A percentile compares a stretch with the other conserved stretches of the same genome.
Conservation (phyloP, 2,797 vertebrate genomes). For the Sarcoramphus papa region DNA sequence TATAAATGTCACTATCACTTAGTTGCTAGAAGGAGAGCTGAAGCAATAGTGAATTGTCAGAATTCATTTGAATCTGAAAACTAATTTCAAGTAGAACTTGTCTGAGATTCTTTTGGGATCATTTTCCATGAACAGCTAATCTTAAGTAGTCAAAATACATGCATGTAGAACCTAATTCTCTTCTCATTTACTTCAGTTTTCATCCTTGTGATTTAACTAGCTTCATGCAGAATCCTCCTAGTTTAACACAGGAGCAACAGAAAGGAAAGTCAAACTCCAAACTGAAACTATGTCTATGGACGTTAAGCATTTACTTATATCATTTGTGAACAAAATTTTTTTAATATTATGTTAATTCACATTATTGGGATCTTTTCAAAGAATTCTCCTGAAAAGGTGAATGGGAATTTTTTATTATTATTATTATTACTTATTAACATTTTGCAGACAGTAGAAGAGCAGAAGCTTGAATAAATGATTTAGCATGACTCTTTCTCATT, state of each 20-base stretch:
- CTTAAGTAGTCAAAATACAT: neutral
- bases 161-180: neutral
- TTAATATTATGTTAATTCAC: neutral
- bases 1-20: conserved; percentile 28
- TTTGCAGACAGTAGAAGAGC: neutral
- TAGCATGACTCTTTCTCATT: neutral
- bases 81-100: conserved; percentile 7
- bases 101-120: neutral
- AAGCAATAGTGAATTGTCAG: conserved; percentile 16
- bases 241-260: neutral
- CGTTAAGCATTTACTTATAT: neutral
- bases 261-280: neutral
- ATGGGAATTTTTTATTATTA: neutral
- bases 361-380: neutral
- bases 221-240: neutral
- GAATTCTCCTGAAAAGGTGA: neutral
- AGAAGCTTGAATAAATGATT: neutral
- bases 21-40: neutral
- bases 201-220: neutral
- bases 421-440: neutral
- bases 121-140: neutral
- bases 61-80: conserved; percentile 34
- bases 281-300: neutral
- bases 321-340: neutral
- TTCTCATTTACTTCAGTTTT: neutral